A percentile compares a stretch with the other conserved stretches of the same genome.
Conservation (phyloP, 2,113 vertebrate genomes). For the Ptychochromis oligacanthus region DNA sequence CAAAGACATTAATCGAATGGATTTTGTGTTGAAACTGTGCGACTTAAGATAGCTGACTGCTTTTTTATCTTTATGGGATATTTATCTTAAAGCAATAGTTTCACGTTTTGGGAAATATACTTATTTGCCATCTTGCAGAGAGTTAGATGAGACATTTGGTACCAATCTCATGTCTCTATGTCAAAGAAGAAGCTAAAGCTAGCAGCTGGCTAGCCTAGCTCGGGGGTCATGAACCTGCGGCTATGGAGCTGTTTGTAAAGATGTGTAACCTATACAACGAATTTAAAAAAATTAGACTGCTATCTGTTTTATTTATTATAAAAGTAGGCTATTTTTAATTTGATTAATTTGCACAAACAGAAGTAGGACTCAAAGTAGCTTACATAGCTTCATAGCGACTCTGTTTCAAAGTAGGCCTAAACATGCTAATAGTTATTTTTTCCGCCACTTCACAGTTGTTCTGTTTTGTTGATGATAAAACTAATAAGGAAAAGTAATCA, state of each 20-base stretch:
- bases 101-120: slow-evolving; percentile 16
- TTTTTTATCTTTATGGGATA: slow-evolving; percentile 11
- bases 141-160: neutral
- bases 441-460: neutral
- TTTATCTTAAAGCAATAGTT: slow-evolving; percentile 8
- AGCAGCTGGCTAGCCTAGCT: neutral
- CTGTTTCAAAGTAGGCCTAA: neutral
- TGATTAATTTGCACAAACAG: too few relatives aligned
- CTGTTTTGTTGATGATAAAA: neutral
- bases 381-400: neutral
- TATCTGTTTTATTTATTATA: too few relatives aligned
- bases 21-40: neutral
- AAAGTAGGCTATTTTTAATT: too few relatives aligned
- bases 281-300: too few relatives aligned
- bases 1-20: neutral
- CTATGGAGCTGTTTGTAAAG: neutral
- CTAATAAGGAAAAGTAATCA: neutral
- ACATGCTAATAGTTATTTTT: neutral
- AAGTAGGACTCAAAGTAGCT: too few relatives aligned
- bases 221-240: neutral
- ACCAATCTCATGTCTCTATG: neutral
- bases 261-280: too few relatives aligned
- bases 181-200: neutral
- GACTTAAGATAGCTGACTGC: neutral
- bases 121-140: neutral